phyloP scores from a whole-genome alignment of 2,888 invertebrate species.

The Leucozona laternaria region DNA sequence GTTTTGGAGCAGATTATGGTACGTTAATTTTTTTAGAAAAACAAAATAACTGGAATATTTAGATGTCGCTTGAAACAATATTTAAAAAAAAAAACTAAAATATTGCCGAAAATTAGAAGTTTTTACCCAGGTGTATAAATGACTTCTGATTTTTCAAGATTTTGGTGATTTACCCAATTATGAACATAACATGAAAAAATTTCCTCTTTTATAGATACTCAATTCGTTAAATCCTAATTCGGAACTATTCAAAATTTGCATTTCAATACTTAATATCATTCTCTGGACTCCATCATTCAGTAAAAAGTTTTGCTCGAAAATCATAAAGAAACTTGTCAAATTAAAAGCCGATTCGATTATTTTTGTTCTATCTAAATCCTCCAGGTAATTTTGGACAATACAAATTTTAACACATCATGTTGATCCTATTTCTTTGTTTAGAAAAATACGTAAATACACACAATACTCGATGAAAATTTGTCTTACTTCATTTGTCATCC shows the following conservation, averaged over 20 bases:
- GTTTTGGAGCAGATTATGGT: conserved; percentile 46
- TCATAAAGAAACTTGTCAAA: conserved; percentile 30
- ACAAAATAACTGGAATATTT: not conserved
- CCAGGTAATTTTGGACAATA: conserved; percentile 12
- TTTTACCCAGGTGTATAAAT: no score
- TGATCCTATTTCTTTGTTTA: not conserved
- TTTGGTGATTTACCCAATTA: no score
- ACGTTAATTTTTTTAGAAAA: not conserved
- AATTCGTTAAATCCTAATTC: not conserved
- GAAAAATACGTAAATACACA: conserved; percentile 39
- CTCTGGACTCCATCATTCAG: conserved; percentile 52
- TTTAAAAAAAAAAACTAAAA: no score
- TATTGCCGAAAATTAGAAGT: no score
- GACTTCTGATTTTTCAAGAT: no score
- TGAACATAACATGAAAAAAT: not conserved
- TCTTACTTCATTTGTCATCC: conserved; percentile 7
- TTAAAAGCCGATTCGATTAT: conserved; percentile 28
- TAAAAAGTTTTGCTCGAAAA: conserved; percentile 14
- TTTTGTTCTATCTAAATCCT: conserved; percentile 24
- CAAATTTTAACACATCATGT: not conserved
- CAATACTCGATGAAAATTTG: conserved; percentile 54
- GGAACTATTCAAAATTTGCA: conserved; percentile 39
- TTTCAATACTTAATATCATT: conserved; percentile 42
- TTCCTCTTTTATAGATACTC: not conserved
- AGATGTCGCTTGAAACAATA: no score